Conservation (phyloP, 2,113 vertebrate genomes). For the Pteropus alecto region DNA sequence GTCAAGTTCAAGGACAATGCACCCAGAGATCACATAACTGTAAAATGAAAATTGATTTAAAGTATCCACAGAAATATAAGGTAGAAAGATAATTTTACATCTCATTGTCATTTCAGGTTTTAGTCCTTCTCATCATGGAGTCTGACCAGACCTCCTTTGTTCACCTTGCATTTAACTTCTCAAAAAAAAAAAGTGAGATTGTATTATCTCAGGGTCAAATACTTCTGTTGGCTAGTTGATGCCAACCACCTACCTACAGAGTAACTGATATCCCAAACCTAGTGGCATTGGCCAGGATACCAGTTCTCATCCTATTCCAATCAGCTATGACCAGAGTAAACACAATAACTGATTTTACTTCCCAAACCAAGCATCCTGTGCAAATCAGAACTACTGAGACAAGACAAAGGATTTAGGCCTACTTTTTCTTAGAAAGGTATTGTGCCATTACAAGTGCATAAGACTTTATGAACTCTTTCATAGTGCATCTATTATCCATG, state of each 20-base stretch:
- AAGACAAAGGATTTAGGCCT: not conserved
- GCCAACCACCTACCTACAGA: not conserved
- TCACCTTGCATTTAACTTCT: not conserved
- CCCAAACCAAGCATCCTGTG: not conserved
- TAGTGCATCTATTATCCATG: accelerated
- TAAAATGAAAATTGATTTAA: not conserved
- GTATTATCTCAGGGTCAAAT: not conserved
- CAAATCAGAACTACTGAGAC: not conserved
- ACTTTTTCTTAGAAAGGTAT: not conserved
- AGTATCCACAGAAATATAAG: not conserved
- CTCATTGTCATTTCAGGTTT: not conserved
- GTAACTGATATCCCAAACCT: not conserved
- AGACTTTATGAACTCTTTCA: not conserved
- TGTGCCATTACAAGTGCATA: not conserved
- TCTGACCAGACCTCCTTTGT: not conserved
- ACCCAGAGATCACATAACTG: not conserved
- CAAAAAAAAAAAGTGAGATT: not conserved
- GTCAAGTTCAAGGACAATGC: not conserved
- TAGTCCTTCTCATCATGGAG: not conserved
- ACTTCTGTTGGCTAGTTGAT: not conserved
- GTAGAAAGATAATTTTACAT: not conserved
- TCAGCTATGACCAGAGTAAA: not conserved
- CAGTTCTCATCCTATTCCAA: not conserved
- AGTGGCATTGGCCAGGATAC: not conserved
- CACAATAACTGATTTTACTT: not conserved